phyloP scores from a whole-genome alignment of 2,113 vertebrate genomes.

The Chrysemys picta region DNA sequence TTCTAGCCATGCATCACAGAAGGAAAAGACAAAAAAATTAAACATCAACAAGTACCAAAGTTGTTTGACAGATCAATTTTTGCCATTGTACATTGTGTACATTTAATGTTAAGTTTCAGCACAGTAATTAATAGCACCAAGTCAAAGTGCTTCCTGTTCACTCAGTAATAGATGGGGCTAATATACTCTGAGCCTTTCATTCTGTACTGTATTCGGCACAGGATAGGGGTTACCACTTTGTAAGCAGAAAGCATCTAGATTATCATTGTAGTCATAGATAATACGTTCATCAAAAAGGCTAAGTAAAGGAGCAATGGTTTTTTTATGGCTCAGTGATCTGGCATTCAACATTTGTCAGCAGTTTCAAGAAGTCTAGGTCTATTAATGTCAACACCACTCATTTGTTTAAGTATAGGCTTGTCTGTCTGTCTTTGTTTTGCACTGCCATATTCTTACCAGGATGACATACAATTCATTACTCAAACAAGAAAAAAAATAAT shows the following conservation, averaged over 20 bases:
- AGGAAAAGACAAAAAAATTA: background rate
- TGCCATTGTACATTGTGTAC: background rate
- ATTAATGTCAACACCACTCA: fast-evolving
- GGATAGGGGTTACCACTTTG: background rate
- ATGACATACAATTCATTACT: background rate
- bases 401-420: background rate
- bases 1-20: too few species aligned
- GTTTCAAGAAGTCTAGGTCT: background rate
- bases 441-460: background rate
- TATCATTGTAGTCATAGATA: background rate
- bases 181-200: background rate
- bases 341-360: background rate
- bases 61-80: background rate
- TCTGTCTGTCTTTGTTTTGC: fast-evolving
- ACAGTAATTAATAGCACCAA: background rate
- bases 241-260: background rate
- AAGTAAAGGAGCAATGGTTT: fast-evolving
- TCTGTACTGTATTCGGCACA: background rate
- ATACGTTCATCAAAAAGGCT: background rate
- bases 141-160: background rate
- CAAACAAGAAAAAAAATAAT: background rate
- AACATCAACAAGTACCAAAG: background rate
- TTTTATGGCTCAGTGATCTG: background rate
- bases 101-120: background rate
- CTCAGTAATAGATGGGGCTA: background rate